Evolutionary conservation across 2,888 invertebrate genomes (phyloP).

Genomic region (Omphaloscelis lunosa): DNA sequence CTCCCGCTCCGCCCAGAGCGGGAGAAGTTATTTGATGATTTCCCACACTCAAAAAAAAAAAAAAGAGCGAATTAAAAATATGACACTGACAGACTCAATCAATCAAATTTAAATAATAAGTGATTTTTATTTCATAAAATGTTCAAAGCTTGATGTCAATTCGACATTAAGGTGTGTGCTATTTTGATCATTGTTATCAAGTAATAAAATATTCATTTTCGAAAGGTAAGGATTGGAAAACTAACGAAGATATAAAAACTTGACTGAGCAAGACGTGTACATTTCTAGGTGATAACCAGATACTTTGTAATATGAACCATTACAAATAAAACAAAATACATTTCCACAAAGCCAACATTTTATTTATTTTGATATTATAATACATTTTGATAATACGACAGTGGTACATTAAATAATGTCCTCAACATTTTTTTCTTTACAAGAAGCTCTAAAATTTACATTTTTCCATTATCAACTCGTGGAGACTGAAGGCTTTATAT

Average conservation of each 20-base stretch:
- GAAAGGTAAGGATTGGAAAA: neutral
- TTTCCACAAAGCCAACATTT: constrained; percentile 81
- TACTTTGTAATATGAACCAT: neutral
- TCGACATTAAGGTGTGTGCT: neutral
- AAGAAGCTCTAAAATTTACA: constrained; percentile 74
- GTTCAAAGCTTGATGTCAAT: neutral
- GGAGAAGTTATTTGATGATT: no score
- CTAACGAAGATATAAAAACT: neutral
- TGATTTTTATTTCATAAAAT: neutral
- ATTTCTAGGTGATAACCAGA: neutral
- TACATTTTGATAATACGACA: constrained; percentile 74
- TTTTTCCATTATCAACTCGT: constrained; percentile 55
- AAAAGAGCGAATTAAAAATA: neutral
- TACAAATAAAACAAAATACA: constrained; percentile 62
- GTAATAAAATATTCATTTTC: neutral
- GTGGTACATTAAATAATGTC: constrained; percentile 71
- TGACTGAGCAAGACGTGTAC: neutral
- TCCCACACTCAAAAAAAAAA: no score
- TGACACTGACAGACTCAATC: neutral
- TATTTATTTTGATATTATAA: constrained; percentile 78
- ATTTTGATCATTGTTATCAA: neutral
- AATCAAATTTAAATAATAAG: neutral
- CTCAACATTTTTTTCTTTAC: constrained; percentile 73
- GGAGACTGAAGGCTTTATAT: constrained; percentile 76
- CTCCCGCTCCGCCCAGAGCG: no score